Conservation (phyloP, 2,888 invertebrate genomes). For the Caenorhabditis wallacei region DNA sequence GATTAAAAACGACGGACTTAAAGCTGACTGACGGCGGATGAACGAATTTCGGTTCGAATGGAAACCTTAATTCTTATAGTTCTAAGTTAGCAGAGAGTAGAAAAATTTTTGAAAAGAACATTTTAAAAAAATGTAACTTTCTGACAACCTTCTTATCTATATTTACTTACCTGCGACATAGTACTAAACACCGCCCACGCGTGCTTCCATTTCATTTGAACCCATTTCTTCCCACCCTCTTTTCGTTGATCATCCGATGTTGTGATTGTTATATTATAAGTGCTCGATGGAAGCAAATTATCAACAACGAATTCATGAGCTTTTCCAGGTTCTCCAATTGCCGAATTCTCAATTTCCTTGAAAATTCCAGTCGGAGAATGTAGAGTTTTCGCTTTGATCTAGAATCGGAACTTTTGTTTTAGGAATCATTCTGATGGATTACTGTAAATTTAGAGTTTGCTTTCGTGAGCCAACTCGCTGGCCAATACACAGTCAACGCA, state of each 20-base stretch:
- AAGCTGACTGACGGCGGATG: no score
- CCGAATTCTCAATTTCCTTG: conserved; percentile 73
- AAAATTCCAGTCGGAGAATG: conserved; percentile 70
- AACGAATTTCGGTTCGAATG: no score
- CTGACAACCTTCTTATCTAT: no score
- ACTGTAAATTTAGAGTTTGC: conserved; percentile 72
- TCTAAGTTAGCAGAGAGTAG: no score
- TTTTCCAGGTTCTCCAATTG: conserved; percentile 67
- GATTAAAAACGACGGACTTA: no score
- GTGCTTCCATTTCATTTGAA: conserved; percentile 64
- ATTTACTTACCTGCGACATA: conserved; percentile 71
- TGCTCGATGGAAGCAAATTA: conserved; percentile 71
- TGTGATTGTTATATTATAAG: conserved; percentile 74
- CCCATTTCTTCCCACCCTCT: conserved; percentile 53
- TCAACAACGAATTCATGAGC: conserved; percentile 66
- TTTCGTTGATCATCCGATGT: conserved; percentile 61
- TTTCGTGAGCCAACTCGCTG: conserved; percentile 70
- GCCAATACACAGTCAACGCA: conserved; percentile 74
- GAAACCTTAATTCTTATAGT: no score
- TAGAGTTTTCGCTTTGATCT: conserved; percentile 75
- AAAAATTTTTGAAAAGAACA: no score
- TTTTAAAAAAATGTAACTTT: no score
- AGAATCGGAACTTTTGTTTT: conserved; percentile 1
- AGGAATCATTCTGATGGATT: neutral
- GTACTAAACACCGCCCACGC: conserved; percentile 76